These are phyloP conservation scores for Bombylius major DNA, from an alignment of 2,888 invertebrate genomes.

Conservation along the genomic window DNA sequence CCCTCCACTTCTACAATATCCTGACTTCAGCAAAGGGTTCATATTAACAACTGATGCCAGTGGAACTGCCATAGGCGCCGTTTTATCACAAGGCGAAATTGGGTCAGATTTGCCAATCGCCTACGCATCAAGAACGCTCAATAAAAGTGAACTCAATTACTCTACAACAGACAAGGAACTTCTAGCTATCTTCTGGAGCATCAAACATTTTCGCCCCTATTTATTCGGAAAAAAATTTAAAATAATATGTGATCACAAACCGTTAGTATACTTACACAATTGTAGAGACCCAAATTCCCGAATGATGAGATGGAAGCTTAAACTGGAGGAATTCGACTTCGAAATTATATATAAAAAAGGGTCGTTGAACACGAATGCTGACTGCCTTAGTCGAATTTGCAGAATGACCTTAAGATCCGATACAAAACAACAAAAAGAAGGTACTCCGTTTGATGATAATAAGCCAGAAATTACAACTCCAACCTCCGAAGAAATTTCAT, in stretches of 20 bases:
- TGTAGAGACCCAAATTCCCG: too few species aligned
- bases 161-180: slow-evolving; percentile 19
- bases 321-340: too few species aligned
- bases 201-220: neutral
- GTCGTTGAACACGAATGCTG: too few species aligned
- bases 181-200: neutral
- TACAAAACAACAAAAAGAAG: too few species aligned
- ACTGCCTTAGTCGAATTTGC: too few species aligned
- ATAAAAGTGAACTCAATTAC: slow-evolving; percentile 16
- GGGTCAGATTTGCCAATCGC: slow-evolving; percentile 15
- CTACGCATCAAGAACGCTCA: slow-evolving; percentile 18
- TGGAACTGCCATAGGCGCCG: slow-evolving; percentile 15
- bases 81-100: slow-evolving; percentile 16
- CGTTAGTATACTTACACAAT: too few species aligned
- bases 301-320: too few species aligned
- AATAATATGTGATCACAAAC: too few species aligned
- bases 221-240: neutral
- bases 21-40: slow-evolving; percentile 23
- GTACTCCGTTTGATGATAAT: fast-evolving
- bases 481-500: too few species aligned
- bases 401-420: too few species aligned
- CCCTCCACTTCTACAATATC: slow-evolving; percentile 25
- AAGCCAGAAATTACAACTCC: too few species aligned
- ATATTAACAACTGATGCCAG: slow-evolving; percentile 21
- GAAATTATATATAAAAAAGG: too few species aligned